Conservation (phyloP, 53 echinoderm and acorn worm species). For the Crossaster papposus region DNA sequence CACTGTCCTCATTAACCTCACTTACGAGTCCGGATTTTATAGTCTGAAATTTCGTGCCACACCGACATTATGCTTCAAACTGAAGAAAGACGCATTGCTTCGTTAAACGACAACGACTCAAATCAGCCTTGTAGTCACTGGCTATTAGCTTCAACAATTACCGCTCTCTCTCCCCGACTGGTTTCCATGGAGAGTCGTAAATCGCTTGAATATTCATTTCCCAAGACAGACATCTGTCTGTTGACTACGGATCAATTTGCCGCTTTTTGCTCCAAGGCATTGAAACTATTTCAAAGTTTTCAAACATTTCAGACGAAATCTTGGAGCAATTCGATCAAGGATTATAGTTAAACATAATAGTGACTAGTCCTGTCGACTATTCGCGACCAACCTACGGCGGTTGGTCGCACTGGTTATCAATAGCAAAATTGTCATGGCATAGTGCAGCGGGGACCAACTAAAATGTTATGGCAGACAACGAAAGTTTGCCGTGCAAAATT, state of each 20-base stretch:
- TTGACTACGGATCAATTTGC: conserved; percentile 35
- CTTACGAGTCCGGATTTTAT: no score
- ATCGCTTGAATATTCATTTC: not conserved
- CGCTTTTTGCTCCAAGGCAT: conserved; percentile 13
- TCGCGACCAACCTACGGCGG: no score
- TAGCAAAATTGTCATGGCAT: no score
- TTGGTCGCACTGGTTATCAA: no score
- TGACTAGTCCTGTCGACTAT: no score
- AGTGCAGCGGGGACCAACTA: no score
- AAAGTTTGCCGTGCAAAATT: no score
- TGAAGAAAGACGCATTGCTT: conserved; percentile 29
- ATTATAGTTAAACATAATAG: no score
- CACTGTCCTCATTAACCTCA: no score
- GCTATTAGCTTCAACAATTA: not conserved
- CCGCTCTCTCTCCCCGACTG: not conserved
- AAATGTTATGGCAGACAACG: no score
- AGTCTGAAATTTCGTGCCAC: no score
- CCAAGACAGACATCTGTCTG: conserved; percentile 21
- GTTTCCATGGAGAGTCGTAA: not conserved
- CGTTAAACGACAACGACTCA: conserved; percentile 8
- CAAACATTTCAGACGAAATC: not conserved
- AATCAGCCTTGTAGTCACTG: not conserved
- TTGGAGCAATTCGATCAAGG: no score
- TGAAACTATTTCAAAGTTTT: not conserved
- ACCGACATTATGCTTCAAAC: not conserved